Base-by-base conservation (phyloP, 2,888 invertebrate species). In the Perdita meconis region DNA sequence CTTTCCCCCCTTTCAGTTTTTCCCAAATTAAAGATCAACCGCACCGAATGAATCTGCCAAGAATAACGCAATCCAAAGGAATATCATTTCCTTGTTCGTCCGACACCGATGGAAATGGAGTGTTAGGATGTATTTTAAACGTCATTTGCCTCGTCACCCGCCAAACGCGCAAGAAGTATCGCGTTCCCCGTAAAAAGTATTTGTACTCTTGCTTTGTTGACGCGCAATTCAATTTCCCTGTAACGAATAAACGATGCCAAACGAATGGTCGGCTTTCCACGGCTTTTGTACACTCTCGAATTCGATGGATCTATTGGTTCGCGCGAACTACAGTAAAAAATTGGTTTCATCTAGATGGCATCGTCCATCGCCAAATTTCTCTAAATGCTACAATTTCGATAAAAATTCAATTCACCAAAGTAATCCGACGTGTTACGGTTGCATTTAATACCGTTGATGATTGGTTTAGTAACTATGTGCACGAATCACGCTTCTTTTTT, bases 181-280 rank as follows among this genome's bases (percentile, higher is more conserved):
- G 73, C 66, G 77, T 78, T 79, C 59, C 76, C 79, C 68, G 82
- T 86, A 86, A 87, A 87, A 83, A 86, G 78, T 87, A 81, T 83
- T 88, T 87, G 88, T 86, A 84, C 85, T 87, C 87, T 89, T 88
- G 87, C 84, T 86, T 60, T 85, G 86, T 87, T 88, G 87, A 85
- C 86, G 84, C 83, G 83, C 87, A 84, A 89, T 90, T 90, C 87
- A 89, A 90, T 90, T 90, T 88, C 85, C 72, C 71, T 81, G 85
- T 86, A 87, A 87, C 87, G 83, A 87, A 90, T 89, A 83, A 82
- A 84, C 80, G 78, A 63, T 56, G 51, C 42, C 75, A 76, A 75
- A 72, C 71, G 71, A 69, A 82, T 64, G 68, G 60, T 50, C 66
- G 22, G 2, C 12, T 53, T 42, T 47, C 13, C 42, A 13, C 55